Evolutionary conservation across 2,888 invertebrate genomes (phyloP), one percentile per base, ranked within the genome.

Genomic region (Hipparchia semele): DNA sequence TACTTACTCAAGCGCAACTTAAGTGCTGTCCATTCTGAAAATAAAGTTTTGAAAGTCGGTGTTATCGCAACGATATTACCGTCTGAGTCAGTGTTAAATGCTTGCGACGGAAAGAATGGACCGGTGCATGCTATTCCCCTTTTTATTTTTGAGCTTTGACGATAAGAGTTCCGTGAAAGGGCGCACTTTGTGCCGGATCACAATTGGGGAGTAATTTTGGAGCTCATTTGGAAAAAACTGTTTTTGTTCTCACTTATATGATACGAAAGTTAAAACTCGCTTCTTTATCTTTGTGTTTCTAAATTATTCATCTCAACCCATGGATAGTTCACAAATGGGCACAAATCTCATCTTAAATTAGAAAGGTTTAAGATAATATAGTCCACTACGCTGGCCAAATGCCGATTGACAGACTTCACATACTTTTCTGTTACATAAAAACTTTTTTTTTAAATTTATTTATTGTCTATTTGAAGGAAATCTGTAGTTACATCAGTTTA

Each of bases 31-130:
- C 79, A 77, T 80, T 76, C 75, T 72, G 75, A 75, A 79, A 80
- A 79, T 80, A 77, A 76, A 78, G 75, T 79, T 79, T 74, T 76
- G 76, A 73, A 77, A 76, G 49, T 78, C 74, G 65, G 68, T 76
- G 79, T 77, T 79, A 79, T 79, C 80, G 76, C 79, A 75, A 75
- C 73, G 77, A 75, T 76, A 75, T 78, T 76, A 76, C 78, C 75
- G 78, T 79, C 77, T 74, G 78, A 73, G 75, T 76, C 76, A 76
- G 76, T 73, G 77, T 77, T 80, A 79, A 80, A 79, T 77, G 80
- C 75, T 78, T 74, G 78, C 75, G 77, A 78, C 77, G 78, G 73
- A 75, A 77, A 75, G 72, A 78, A 73, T 73, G 76, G 75, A 77
- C 72, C 73, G 68, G 71, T 70, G 76, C 74, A 74, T 71, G 74